These are phyloP conservation scores for Dendroctonus ponderosae DNA, from an alignment of 1,140 invertebrate genomes.

Conservation along the genomic window DNA sequence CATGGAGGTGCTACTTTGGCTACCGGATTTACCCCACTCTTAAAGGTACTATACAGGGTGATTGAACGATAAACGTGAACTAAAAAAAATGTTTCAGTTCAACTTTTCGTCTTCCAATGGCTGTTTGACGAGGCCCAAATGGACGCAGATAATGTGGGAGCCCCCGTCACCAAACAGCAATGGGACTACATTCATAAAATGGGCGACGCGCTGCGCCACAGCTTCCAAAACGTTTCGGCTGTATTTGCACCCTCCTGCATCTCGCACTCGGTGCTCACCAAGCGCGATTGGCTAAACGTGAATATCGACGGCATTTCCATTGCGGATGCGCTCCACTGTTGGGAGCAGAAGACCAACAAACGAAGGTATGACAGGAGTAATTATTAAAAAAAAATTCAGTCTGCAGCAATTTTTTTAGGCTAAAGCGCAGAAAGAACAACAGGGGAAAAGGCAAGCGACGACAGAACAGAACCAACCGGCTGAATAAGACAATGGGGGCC, in stretches of 20 bases:
- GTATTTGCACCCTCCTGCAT: slow-evolving; percentile 92
- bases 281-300: slow-evolving; percentile 83
- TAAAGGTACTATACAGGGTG: slow-evolving; percentile 57
- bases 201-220: slow-evolving; percentile 76
- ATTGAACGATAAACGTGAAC: background rate
- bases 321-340: slow-evolving; percentile 80
- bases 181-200: slow-evolving; percentile 93
- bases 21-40: slow-evolving; percentile 85
- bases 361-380: slow-evolving; percentile 17
- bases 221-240: slow-evolving; percentile 81
- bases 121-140: slow-evolving; percentile 94
- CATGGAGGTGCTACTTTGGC: slow-evolving; percentile 91
- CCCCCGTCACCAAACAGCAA: slow-evolving; percentile 81
- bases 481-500: slow-evolving; percentile 6
- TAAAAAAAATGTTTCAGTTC: slow-evolving; percentile 58
- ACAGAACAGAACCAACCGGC: slow-evolving; percentile 9
- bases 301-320: slow-evolving; percentile 81
- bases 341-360: slow-evolving; percentile 64
- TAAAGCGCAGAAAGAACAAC: slow-evolving; percentile 44
- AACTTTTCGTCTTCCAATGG: slow-evolving; percentile 92
- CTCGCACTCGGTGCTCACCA: slow-evolving; percentile 83
- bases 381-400: background rate
- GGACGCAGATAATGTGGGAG: slow-evolving; percentile 82
- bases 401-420: slow-evolving; percentile 6
- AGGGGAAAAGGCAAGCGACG: slow-evolving; percentile 4